A percentile compares a stretch with the other conserved stretches of the same genome.
phyloP scores from a whole-genome alignment of 2,113 vertebrate species.

The Montifringilla adamsi region DNA sequence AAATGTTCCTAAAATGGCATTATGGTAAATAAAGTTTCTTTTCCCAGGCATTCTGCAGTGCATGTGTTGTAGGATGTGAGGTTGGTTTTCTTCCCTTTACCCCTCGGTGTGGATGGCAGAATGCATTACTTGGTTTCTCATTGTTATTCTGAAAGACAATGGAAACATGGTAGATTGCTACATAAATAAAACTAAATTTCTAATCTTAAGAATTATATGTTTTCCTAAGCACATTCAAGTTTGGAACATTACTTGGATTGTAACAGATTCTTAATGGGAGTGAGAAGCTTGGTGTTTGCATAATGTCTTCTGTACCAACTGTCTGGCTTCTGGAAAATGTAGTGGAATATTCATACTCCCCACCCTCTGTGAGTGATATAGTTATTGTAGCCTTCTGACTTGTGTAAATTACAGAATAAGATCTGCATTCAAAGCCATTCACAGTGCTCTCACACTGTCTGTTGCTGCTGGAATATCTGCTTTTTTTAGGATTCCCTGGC shows the following conservation, averaged over 20 bases:
- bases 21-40: not conserved
- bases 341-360: constrained; percentile 31
- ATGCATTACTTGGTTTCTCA: not conserved
- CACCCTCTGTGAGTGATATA: not conserved
- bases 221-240: not conserved
- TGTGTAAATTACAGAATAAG: constrained; percentile 28
- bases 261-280: not conserved
- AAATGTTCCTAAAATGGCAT: not conserved
- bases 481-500: not conserved
- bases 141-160: not conserved
- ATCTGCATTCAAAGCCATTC: not conserved
- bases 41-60: not conserved
- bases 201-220: not conserved
- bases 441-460: not conserved
- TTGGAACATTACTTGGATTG: not conserved
- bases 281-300: not conserved
- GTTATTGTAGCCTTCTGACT: not conserved
- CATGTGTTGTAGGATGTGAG: not conserved
- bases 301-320: not conserved
- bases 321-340: constrained; percentile 11
- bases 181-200: not conserved
- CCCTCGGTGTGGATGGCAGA: not conserved
- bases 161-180: not conserved
- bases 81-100: not conserved
- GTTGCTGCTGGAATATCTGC: not conserved